Evolutionary conservation across 2,113 vertebrate genomes (phyloP), one percentile per base, ranked within the genome.

Genomic region (Indri indri): DNA sequence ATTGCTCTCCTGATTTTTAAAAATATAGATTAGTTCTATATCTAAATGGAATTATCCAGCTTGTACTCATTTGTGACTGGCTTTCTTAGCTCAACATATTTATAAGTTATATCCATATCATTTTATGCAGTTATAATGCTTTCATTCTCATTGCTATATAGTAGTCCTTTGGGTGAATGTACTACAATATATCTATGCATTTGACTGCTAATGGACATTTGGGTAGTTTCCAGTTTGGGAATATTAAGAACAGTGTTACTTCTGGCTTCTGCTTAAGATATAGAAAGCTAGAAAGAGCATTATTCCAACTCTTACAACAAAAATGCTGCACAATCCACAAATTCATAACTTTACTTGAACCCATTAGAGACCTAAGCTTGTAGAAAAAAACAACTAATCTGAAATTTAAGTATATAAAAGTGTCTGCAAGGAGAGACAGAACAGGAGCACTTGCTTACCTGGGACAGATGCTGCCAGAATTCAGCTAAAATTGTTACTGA

Each of bases 141-240:
- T 91, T 89, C 47, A 89, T 94, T 88, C 83, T 93, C 88, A 57
- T 70, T 92, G 73, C 68, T 89, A 30, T 76, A 42, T 32, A 77
- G 73, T 65, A 95, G 77, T 91, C 57, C 79, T 94, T 65, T 76
- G 47, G 73, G 73, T 83, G 30, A 85, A 86, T 63, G 34, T 34
- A 70, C 57, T 47, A 57, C n/a, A 54, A 47, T 79, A 61, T 57
- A 91, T 94, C 81, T 94, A 66, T 22, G 63, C 47, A 85, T 88
- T 40, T 76, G 45, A 91, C 76, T 87, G 27, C 59, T 71, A 66
- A 61, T 45, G 18, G 77, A 27, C 32, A 88, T 50, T 93, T 66
- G 93, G 52, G 32, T 76, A 89, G 66, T 77, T 94, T 95, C 42
- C 30, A 57, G 20, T 82, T 92, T 94, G n/a, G 14, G 66, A 90